phyloP scores from a whole-genome alignment of 2,113 vertebrate species.

The Myrmophylax atrothorax region DNA sequence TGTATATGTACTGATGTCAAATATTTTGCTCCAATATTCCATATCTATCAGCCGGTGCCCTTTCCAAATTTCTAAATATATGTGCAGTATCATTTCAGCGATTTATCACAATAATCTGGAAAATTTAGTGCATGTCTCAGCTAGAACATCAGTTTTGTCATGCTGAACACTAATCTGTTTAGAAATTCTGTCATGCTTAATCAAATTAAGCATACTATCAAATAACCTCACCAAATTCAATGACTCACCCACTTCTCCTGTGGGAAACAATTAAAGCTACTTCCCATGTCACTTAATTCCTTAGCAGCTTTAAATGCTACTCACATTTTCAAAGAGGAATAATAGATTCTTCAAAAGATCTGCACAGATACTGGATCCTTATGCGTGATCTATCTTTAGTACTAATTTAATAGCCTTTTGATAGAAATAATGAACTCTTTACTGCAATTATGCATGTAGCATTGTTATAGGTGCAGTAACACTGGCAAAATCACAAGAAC shows the following conservation, averaged over 20 bases:
- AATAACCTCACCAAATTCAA: neutral
- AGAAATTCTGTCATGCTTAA: slow-evolving; percentile 31
- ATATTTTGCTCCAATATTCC: neutral
- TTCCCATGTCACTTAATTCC: neutral
- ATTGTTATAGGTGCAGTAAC: neutral
- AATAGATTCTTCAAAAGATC: neutral
- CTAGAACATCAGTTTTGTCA: neutral
- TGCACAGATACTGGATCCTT: neutral
- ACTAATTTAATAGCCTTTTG: neutral
- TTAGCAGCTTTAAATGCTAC: neutral
- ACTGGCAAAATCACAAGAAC: neutral
- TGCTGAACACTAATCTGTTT: neutral
- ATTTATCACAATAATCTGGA: neutral
- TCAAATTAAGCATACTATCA: slow-evolving; percentile 31
- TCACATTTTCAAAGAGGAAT: neutral
- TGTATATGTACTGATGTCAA: rapidly evolving
- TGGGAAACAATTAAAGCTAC: slow-evolving; percentile 25
- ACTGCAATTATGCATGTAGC: neutral
- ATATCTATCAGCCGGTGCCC: neutral
- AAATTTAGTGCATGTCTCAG: neutral
- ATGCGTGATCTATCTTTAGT: neutral
- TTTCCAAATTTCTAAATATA: neutral
- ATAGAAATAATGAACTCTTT: neutral
- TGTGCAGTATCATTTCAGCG: neutral
- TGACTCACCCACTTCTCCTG: neutral